Conservation (phyloP, 2,113 vertebrate species). For the Lampris incognitus region DNA sequence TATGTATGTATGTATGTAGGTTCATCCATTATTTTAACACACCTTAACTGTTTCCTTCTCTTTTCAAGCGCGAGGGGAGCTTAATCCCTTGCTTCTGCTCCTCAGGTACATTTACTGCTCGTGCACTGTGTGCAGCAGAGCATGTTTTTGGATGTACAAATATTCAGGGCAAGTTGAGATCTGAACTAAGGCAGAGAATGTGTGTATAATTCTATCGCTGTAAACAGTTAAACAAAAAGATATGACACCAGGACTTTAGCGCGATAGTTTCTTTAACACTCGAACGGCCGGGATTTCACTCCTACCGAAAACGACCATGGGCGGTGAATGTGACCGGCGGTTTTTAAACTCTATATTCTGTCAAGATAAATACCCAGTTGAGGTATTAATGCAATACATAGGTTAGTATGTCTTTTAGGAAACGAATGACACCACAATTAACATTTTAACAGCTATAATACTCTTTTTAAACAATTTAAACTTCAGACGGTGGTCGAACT, state of each 20-base stretch:
- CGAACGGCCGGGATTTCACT: too few relatives aligned
- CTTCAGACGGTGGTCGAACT: too few relatives aligned
- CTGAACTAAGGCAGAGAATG: neutral
- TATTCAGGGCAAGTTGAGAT: neutral
- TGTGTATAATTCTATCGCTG: neutral
- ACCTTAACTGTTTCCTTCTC: neutral
- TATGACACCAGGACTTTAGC: neutral
- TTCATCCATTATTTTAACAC: neutral
- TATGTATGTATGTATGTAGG: neutral
- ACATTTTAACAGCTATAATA: too few relatives aligned
- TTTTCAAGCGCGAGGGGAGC: neutral
- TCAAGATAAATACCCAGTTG: too few relatives aligned
- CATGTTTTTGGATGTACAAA: slow-evolving; percentile 6
- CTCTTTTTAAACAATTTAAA: too few relatives aligned
- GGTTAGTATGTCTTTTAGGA: too few relatives aligned
- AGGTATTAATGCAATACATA: too few relatives aligned
- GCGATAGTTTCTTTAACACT: neutral
- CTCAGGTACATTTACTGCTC: neutral
- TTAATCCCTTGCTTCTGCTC: too few relatives aligned
- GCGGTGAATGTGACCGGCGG: too few relatives aligned
- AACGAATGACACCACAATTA: too few relatives aligned
- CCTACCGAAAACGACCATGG: too few relatives aligned
- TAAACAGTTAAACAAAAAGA: slow-evolving; percentile 17
- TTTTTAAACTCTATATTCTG: too few relatives aligned
- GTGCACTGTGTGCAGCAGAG: neutral